Evolutionary conservation across 2,797 vertebrate species (phyloP).

Genomic region (Zalophus californianus): DNA sequence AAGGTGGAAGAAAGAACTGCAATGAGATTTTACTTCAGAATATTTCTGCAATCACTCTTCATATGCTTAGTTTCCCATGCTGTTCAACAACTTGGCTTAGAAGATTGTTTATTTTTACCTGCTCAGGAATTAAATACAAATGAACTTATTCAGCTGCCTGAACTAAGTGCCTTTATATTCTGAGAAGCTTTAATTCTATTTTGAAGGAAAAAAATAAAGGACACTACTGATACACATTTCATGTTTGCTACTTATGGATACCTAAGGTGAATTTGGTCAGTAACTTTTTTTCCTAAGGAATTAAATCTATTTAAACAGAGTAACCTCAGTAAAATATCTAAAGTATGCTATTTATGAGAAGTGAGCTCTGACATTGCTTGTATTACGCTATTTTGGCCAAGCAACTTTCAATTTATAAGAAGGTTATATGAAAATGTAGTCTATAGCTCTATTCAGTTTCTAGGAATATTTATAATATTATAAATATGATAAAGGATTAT

Average conservation of each 20-base stretch:
- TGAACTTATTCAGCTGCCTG: neutral
- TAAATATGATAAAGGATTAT: neutral
- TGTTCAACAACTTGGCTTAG: conserved; percentile 25
- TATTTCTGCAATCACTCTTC: conserved; percentile 17
- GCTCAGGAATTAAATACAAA: neutral
- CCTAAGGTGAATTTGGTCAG: neutral
- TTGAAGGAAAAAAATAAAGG: neutral
- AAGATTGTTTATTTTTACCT: conserved; percentile 40
- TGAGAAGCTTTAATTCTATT: neutral
- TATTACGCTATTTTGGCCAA: neutral
- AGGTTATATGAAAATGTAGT: neutral
- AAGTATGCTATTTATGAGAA: neutral
- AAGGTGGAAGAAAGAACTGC: neutral
- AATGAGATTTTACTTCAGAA: neutral
- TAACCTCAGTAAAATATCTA: neutral
- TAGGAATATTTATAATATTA: neutral
- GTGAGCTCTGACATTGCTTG: neutral
- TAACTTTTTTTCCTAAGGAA: neutral
- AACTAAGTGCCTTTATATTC: conserved; percentile 8
- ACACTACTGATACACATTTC: neutral
- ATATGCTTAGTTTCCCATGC: neutral
- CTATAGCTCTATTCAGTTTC: neutral
- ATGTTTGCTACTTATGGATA: neutral
- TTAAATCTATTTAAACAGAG: neutral
- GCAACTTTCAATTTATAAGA: neutral